A percentile compares a stretch with the other conserved stretches of the same genome.
Conservation (phyloP, 2,797 vertebrate species). For the Scomberomorus guttatus region DNA sequence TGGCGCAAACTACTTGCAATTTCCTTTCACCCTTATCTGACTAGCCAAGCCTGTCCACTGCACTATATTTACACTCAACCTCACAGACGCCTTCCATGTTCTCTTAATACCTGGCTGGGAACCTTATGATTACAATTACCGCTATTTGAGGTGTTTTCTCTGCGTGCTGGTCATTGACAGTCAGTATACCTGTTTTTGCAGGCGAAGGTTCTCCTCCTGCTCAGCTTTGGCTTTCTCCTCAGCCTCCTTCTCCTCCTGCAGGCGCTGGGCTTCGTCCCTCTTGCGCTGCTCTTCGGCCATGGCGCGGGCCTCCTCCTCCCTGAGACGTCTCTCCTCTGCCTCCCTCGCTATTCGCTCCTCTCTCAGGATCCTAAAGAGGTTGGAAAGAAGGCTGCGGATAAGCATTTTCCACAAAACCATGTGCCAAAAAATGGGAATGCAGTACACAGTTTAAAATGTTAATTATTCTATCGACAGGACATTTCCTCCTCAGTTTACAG, state of each 20-base stretch:
- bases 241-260: constrained; percentile 91
- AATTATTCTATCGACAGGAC: neutral
- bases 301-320: constrained; percentile 88
- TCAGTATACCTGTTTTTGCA: constrained; percentile 92
- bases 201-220: constrained; percentile 90
- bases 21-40: constrained; percentile 1
- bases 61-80: neutral
- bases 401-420: neutral
- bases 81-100: neutral
- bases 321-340: constrained; percentile 86
- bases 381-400: neutral
- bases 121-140: too few species aligned
- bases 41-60: neutral
- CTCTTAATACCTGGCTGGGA: too few species aligned
- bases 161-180: neutral
- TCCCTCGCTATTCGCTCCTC: constrained; percentile 88
- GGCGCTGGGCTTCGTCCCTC: constrained; percentile 83
- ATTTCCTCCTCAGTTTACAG: constrained; percentile 22
- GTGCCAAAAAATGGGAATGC: neutral
- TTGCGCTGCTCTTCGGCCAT: constrained; percentile 85
- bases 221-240: constrained; percentile 88
- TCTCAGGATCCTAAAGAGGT: constrained; percentile 80
- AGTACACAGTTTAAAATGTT: neutral
- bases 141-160: neutral
- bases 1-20: neutral